Conservation (phyloP, 2,888 invertebrate genomes). For the Cryptosula pallasiana region DNA sequence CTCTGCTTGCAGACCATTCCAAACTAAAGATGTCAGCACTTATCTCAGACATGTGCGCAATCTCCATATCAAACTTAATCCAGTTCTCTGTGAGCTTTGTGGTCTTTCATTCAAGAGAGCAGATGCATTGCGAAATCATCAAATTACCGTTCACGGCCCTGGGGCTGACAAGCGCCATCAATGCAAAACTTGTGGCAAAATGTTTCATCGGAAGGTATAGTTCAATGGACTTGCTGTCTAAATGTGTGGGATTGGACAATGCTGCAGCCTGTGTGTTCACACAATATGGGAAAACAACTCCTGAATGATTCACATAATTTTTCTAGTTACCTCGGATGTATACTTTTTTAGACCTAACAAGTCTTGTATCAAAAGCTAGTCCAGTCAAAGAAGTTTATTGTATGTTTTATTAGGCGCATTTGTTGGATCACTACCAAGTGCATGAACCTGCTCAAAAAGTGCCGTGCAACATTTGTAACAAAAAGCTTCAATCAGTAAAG, state of each 20-base stretch:
- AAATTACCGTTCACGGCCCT: background rate
- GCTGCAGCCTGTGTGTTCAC: no score
- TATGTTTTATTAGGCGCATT: background rate
- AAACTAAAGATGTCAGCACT: background rate
- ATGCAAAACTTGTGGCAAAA: background rate
- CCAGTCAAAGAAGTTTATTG: no score
- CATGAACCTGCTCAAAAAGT: background rate
- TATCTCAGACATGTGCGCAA: background rate
- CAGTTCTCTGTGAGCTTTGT: background rate
- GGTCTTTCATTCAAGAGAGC: background rate
- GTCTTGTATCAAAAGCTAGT: no score
- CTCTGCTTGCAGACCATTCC: background rate
- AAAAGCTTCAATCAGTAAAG: background rate
- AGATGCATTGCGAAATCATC: background rate
- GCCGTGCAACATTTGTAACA: background rate
- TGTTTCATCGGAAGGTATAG: background rate
- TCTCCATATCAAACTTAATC: background rate
- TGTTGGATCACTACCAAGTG: background rate
- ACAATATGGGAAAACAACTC: no score
- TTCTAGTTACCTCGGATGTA: no score
- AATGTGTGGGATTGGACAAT: no score
- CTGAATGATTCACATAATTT: no score
- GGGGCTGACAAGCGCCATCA: background rate
- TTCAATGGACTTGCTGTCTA: no score
- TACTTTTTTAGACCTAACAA: no score